phyloP scores from a whole-genome alignment of 2,888 invertebrate species.

The Chrysotoxum bicinctum region DNA sequence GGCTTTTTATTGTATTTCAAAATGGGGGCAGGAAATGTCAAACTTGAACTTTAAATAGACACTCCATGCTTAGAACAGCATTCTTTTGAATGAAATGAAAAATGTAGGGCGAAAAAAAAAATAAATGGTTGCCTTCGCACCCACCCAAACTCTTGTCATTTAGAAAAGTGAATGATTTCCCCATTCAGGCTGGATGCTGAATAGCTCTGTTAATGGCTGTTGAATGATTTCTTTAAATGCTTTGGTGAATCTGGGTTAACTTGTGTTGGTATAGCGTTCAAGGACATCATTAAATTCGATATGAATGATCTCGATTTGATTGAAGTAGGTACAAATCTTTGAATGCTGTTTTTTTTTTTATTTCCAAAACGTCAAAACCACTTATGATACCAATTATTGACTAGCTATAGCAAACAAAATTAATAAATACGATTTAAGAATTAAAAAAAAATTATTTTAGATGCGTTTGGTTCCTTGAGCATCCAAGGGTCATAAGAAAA shows the following conservation, averaged over 20 bases:
- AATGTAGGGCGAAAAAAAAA: conserved; percentile 6
- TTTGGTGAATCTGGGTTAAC: conserved; percentile 52
- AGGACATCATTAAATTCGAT: conserved; percentile 4
- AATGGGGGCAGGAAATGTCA: conserved; percentile 69
- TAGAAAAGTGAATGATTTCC: conserved; percentile 52
- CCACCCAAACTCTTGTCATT: conserved; percentile 21
- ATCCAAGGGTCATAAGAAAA: too few relatives aligned
- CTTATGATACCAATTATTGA: too few relatives aligned
- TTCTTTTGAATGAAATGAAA: conserved; percentile 24
- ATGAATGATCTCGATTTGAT: neutral
- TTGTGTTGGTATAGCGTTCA: neutral
- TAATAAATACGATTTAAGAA: too few relatives aligned
- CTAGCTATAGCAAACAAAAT: too few relatives aligned
- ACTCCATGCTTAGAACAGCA: conserved; percentile 24
- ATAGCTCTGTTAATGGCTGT: conserved; percentile 57
- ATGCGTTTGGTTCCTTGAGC: too few relatives aligned
- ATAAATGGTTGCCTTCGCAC: neutral
- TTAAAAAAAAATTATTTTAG: too few relatives aligned
- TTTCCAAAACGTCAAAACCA: neutral
- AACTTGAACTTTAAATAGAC: conserved; percentile 57
- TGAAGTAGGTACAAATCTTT: neutral
- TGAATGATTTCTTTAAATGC: conserved; percentile 60
- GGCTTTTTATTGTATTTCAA: conserved; percentile 47
- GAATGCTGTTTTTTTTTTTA: neutral
- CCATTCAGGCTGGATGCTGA: conserved; percentile 54